Base-by-base conservation (phyloP, 2,888 invertebrate species). In the Aleiodes alternator region DNA sequence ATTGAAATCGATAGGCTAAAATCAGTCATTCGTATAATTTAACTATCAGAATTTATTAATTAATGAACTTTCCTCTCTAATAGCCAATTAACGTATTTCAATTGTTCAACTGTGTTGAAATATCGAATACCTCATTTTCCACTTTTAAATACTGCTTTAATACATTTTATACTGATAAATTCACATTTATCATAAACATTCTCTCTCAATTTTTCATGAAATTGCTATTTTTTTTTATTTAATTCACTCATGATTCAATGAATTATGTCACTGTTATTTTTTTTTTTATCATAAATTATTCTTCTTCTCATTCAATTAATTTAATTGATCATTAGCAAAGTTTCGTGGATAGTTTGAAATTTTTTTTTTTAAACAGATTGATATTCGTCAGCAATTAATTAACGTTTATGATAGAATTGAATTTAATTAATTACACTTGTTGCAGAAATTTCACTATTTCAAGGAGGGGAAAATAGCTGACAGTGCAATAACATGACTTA, bases 371-470 rank as follows among this genome's bases (percentile, higher is more conserved):
- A 7, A 59, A 12, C 31, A 31, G 11, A 57, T 57, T 57, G 31
- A 59, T 59, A 34, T 38, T 34, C n/a, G 34, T 43, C 43, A 38
- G 34, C 38, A 38, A 59, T 59, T 59, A 59, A 59, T 59, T 38
- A 43, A 43, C 38, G 34, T 29, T 4, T 34, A 59, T 51, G 34
- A 50, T 50, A 16, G 51, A 57, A 50, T 50, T 59, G 38, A 31
- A 73, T 59, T 12, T 34, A 73, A 69, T 73, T 57, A 73, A 73
- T 68, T 69, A 69, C 69, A 73, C 73, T 69, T 73, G 69, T 73
- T 69, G 73, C 73, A 69, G 51, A 34, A 34, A 23, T 68, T 69
- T 73, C 31, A 59, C 29, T 59, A 59, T 59, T 38, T 51, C 48
- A 7, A 48, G 51, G 23, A 23, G 51, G 23, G 2, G 23, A 23